A percentile compares a stretch with the other conserved stretches of the same genome.
phyloP scores from a whole-genome alignment of 2,888 invertebrate genomes.

The Tenthredo livida region DNA sequence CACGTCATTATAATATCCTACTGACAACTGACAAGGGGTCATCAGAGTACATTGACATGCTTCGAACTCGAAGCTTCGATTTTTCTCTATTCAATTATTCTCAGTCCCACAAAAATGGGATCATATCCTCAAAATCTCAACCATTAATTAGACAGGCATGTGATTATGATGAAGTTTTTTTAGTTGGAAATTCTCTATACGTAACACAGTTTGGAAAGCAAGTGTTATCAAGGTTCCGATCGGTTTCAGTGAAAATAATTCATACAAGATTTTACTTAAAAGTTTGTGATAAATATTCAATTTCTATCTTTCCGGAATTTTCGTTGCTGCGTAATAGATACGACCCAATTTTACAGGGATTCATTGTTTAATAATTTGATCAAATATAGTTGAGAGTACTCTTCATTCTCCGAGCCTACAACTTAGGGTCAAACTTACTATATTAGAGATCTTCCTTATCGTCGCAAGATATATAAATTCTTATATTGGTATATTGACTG shows the following conservation, averaged over 20 bases:
- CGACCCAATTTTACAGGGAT: not conserved
- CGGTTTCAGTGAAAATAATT: not conserved
- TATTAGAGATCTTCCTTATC: slow-evolving; percentile 20
- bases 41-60: slow-evolving; percentile 23
- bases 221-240: not conserved
- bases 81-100: not conserved
- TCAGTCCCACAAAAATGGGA: not conserved
- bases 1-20: slow-evolving; percentile 19
- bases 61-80: not conserved
- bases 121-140: not conserved
- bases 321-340: not conserved
- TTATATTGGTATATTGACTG: not conserved
- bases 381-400: not conserved
- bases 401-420: not conserved
- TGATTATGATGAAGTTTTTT: not conserved
- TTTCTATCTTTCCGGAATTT: not conserved
- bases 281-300: not conserved
- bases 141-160: not conserved
- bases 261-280: not conserved
- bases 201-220: not conserved
- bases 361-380: not conserved
- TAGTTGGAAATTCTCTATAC: not conserved
- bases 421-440: not conserved
- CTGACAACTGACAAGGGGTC: slow-evolving; percentile 29
- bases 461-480: not conserved